Percentiles rank a stretch among this genome's conserved stretches.
Conservation (phyloP, 2,113 vertebrate species). For the Mus musculus region DNA sequence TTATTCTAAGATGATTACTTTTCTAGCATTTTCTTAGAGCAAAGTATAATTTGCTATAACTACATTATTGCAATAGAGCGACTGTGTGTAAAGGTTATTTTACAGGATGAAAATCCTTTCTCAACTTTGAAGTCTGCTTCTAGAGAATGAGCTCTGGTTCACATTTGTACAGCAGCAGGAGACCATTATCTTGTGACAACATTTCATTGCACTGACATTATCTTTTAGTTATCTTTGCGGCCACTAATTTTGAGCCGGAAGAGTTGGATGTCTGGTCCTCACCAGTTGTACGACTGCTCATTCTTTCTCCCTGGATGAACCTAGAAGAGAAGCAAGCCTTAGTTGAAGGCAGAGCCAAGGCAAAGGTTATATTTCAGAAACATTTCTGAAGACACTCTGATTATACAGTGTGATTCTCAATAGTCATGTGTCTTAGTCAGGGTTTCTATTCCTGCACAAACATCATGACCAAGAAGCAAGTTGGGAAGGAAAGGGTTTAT, state of each 20-base stretch:
- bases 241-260: conserved; percentile 55
- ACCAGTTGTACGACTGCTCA: conserved; percentile 46
- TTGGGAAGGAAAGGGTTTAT: no score
- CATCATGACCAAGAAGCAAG: no score
- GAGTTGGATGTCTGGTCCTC: conserved; percentile 40
- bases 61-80: neutral
- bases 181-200: conserved; percentile 54
- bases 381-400: neutral
- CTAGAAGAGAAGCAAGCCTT: conserved; percentile 38
- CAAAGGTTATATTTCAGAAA: conserved; percentile 39
- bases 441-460: no score
- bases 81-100: conserved; percentile 53
- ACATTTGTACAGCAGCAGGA: conserved; percentile 62
- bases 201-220: conserved; percentile 69
- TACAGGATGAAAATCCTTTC: conserved; percentile 46
- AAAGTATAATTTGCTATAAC: neutral
- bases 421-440: neutral
- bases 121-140: conserved; percentile 71
- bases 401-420: neutral
- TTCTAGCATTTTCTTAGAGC: conserved; percentile 39
- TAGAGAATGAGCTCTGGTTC: conserved; percentile 43
- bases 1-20: conserved; percentile 26
- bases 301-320: conserved; percentile 41
- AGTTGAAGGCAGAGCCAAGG: conserved; percentile 51
- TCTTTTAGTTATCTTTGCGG: conserved; percentile 75